phyloP scores from a whole-genome alignment of 2,888 invertebrate genomes.

The Tipula vernalis region DNA sequence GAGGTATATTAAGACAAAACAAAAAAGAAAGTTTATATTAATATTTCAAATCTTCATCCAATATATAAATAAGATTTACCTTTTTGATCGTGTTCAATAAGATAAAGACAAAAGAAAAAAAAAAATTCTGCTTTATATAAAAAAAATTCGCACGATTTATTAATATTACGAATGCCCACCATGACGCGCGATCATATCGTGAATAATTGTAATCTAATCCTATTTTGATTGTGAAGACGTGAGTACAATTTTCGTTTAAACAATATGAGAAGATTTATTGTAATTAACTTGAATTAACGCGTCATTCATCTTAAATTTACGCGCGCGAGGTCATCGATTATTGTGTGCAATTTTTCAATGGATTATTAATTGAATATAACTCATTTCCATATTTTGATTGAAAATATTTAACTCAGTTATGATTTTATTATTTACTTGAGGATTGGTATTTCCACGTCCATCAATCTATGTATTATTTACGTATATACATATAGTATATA shows the following conservation, averaged over 20 bases:
- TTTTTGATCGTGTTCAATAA: background rate
- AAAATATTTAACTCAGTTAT: background rate
- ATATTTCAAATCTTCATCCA: background rate
- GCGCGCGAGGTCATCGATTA: background rate
- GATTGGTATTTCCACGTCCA: background rate
- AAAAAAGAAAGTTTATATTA: background rate
- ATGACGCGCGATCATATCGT: background rate
- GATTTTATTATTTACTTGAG: too few species aligned
- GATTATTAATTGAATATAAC: background rate
- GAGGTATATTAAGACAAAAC: background rate
- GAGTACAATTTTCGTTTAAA: background rate
- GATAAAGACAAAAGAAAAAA: background rate
- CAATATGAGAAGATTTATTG: background rate
- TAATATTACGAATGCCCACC: background rate
- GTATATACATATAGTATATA: background rate
- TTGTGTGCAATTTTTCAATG: background rate
- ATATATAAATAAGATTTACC: background rate
- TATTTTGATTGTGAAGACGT: conserved; percentile 4
- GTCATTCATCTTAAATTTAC: background rate
- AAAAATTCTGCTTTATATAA: background rate
- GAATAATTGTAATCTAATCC: conserved; percentile 4
- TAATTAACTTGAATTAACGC: background rate
- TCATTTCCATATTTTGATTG: background rate
- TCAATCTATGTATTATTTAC: background rate
- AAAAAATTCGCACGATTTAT: background rate